Base-by-base conservation (phyloP, 2,797 vertebrate species). In the Rhyacichthys aspro region DNA sequence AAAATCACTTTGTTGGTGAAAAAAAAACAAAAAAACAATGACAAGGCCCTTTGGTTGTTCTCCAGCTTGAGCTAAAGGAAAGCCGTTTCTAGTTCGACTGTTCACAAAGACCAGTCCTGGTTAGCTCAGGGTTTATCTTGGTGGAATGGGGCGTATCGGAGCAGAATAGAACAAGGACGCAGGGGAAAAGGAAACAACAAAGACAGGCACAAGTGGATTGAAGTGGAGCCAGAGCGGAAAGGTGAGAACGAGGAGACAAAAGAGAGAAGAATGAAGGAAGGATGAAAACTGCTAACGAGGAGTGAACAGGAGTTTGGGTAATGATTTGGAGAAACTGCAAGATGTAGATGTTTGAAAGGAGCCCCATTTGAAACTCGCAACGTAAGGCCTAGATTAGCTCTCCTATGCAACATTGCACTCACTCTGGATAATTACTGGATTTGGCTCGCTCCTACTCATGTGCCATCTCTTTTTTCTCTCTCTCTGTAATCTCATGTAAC, bases 401-500 rank as follows among this genome's bases (percentile, higher is more conserved):
- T 63, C 55, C 52, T 55, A 81, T 72, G 64, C 72, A 74, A 68
- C 67, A 67, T 16, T 63, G 67, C 32, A 70, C 58, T 76, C 54
- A 32, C 71, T 79, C 38, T 10, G 37, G 44, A 59, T 77, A 78
- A 74, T 83, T 72, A 75, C 59, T 67, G 50, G 47, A 63, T 63
- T 54, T 60, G 23, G 55, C 47, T 33, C 43, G 50, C 19, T 68
- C 36, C 63, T 53, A 67, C 55, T 76, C 58, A 53, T 12, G 63
- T 46, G 33, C 54, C 15, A n/a, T 38, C 42, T 39, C 11, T 14
- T 53, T 15, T 44, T 18, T 43, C n/a, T 43, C 12, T 39, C 45
- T 36, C 38, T 48, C 19, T 2, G 34, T 43, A 55, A 43, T 15
- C 59, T 70, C 56, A 59, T 74, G 55, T 77, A 52, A 23, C 59